Percentiles rank a stretch among this genome's conserved stretches.
Conservation (phyloP, 1,140 invertebrate genomes). For the Anastrepha obliqua region DNA sequence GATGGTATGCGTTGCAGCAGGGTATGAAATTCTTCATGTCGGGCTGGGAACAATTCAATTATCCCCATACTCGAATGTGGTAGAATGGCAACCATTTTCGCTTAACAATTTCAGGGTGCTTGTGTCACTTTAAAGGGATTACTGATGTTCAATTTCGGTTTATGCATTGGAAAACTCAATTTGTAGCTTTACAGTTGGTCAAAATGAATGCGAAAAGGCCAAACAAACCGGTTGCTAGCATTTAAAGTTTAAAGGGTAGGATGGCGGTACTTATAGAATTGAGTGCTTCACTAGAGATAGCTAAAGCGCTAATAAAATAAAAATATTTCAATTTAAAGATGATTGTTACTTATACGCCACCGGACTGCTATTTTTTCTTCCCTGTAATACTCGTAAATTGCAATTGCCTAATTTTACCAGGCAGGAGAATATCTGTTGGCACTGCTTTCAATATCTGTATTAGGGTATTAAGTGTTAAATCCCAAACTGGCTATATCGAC, state of each 20-base stretch:
- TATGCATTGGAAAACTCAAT: slow-evolving; percentile 34
- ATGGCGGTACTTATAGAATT: neutral
- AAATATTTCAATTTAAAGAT: slow-evolving; percentile 9
- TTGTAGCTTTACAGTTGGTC: neutral
- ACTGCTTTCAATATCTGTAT: too few relatives aligned
- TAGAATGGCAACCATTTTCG: neutral
- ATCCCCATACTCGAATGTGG: neutral
- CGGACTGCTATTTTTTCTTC: neutral
- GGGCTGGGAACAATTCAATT: slow-evolving; percentile 28
- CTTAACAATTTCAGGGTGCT: slow-evolving; percentile 10
- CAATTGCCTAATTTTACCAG: slow-evolving; percentile 12
- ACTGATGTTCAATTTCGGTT: slow-evolving; percentile 45
- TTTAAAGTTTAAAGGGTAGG: neutral
- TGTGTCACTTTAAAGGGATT: slow-evolving; percentile 50
- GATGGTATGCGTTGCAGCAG: neutral
- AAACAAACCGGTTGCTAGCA: neutral
- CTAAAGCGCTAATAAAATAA: slow-evolving; percentile 25
- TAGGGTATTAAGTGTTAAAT: neutral
- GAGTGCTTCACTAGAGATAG: neutral
- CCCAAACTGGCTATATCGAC: too few relatives aligned
- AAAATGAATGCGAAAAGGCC: neutral
- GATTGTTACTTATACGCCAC: neutral
- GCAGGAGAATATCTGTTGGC: neutral
- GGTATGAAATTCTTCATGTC: neutral
- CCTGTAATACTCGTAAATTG: neutral